Conservation (phyloP, 2,113 vertebrate species). For the Pholis gunnellus region DNA sequence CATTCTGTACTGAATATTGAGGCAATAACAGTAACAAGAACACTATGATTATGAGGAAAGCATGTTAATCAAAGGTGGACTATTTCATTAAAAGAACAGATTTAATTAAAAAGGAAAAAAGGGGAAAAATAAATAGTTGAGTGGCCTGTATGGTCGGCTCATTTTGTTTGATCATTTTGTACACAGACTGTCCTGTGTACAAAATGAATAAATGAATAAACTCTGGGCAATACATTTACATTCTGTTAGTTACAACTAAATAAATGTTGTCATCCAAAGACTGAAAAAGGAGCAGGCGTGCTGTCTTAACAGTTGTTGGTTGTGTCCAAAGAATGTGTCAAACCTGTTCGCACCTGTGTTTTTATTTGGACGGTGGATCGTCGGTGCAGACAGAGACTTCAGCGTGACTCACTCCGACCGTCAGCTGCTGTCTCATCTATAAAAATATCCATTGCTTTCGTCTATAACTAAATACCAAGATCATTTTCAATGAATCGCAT, state of each 20-base stretch:
- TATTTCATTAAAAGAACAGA: neutral
- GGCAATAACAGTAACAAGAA: neutral
- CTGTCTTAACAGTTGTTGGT: conserved; percentile 18
- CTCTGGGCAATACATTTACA: neutral
- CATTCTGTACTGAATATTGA: neutral
- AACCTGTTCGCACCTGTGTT: conserved; percentile 64
- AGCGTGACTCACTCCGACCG: conserved; percentile 61
- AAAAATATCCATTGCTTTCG: conserved; percentile 42
- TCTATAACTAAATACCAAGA: conserved; percentile 10
- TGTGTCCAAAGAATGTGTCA: conserved; percentile 61
- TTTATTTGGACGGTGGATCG: conserved; percentile 53
- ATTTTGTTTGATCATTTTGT: conserved; percentile 7
- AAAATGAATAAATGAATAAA: no score
- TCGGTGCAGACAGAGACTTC: conserved; percentile 49
- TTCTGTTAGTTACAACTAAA: neutral
- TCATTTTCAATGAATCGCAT: neutral
- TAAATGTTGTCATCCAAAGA: neutral
- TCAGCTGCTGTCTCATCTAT: conserved; percentile 53
- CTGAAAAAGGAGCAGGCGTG: conserved; percentile 42
- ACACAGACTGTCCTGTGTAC: neutral
- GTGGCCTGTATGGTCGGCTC: neutral
- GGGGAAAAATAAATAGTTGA: neutral
- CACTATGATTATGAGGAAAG: neutral
- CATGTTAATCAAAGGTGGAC: neutral
- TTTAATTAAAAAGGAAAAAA: neutral